Conservation (phyloP, 2,113 vertebrate species). For the Rhagologus leucostigma region DNA sequence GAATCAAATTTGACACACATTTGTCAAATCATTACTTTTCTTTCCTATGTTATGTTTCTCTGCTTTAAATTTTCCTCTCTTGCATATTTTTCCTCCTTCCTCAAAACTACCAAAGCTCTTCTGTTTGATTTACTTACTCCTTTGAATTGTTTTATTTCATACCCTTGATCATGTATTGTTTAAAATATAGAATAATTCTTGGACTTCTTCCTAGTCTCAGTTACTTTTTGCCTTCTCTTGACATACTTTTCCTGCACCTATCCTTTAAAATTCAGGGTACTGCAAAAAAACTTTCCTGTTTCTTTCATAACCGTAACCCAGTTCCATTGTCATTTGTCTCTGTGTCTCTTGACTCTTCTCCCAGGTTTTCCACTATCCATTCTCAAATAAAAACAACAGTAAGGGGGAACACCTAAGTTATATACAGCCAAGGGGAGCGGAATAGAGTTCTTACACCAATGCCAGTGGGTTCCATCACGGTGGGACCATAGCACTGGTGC, state of each 20-base stretch:
- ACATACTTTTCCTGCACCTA: neutral
- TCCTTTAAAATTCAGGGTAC: neutral
- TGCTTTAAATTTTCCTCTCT: neutral
- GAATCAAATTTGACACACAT: constrained; percentile 25
- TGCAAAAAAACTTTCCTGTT: neutral
- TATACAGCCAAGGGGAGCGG: neutral
- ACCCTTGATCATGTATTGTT: neutral
- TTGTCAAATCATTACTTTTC: constrained; percentile 3
- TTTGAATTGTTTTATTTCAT: neutral
- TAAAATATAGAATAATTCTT: neutral
- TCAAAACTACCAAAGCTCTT: neutral
- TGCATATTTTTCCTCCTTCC: neutral
- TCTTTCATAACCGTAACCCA: neutral
- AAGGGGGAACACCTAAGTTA: neutral
- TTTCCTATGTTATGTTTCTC: neutral
- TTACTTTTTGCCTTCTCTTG: neutral
- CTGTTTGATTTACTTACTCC: neutral
- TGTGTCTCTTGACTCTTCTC: neutral
- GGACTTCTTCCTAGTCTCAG: neutral
- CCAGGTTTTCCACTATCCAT: neutral
- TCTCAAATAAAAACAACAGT: neutral
- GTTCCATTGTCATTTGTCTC: neutral
- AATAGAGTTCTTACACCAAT: neutral
- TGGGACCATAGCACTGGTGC: neutral
- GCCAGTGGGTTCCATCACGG: neutral